Conservation (phyloP, 92 coral and sea anemone genomes). For the Micromussa lordhowensis region DNA sequence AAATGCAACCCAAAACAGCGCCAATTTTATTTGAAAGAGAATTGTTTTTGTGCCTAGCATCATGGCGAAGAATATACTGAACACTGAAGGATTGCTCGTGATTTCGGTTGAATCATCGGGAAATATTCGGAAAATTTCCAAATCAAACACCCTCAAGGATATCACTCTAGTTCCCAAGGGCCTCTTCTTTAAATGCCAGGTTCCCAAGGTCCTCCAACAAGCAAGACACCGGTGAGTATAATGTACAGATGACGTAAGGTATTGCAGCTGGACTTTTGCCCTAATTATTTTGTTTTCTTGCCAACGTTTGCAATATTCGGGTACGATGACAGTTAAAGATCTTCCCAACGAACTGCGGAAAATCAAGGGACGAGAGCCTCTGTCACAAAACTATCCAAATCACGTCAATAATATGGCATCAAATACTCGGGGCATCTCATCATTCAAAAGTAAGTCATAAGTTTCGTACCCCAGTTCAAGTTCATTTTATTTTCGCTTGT, state of each 20-base stretch:
- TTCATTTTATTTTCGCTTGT: background rate
- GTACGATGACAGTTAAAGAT: conserved; percentile 16
- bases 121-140: no score
- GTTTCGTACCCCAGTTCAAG: background rate
- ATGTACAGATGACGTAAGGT: conserved; percentile 15
- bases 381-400: conserved; percentile 47
- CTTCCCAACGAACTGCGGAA: conserved; percentile 7
- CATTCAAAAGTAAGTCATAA: conserved; percentile 20
- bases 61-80: no score
- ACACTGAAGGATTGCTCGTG: no score
- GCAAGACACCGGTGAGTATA: conserved; percentile 19
- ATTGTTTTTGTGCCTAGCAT: no score
- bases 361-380: conserved; percentile 49
- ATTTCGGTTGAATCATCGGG: no score
- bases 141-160: no score
- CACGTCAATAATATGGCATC: conserved; percentile 26
- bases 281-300: conserved; percentile 1
- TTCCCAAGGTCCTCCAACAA: background rate
- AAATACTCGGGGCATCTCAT: background rate
- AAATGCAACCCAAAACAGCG: no score
- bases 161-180: background rate
- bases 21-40: no score
- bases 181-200: conserved; percentile 18
- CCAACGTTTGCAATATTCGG: conserved; percentile 18
- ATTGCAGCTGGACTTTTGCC: conserved; percentile 23